These are phyloP conservation scores for Peribatodes rhomboidaria DNA, from an alignment of 2,888 invertebrate genomes.

Conservation along the genomic window DNA sequence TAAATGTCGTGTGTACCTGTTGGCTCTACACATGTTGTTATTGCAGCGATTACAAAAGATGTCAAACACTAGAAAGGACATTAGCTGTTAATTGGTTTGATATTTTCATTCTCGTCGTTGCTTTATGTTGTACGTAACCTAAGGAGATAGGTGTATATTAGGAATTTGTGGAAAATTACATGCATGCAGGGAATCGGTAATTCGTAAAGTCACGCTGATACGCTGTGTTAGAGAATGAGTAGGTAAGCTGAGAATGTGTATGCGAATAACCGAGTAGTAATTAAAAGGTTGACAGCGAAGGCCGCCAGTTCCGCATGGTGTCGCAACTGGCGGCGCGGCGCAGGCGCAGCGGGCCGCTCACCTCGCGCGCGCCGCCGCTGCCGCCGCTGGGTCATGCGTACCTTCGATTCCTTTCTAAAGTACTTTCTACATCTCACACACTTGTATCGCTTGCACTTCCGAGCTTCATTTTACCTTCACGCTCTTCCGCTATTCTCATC, in stretches of 20 bases:
- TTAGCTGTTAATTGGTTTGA: conserved; percentile 15
- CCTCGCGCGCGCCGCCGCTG: conserved; percentile 59
- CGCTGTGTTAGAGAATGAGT: conserved; percentile 27
- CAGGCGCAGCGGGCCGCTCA: conserved; percentile 73
- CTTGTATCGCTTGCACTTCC: conserved; percentile 57
- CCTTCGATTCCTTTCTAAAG: conserved; percentile 85
- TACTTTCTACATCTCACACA: conserved; percentile 81
- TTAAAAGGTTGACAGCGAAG: conserved; percentile 83
- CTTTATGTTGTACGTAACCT: not conserved
- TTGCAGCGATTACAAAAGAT: conserved; percentile 34
- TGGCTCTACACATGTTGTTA: conserved; percentile 25
- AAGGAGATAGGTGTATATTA: not conserved
- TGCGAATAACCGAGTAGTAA: conserved; percentile 71
- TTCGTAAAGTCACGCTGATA: conserved; percentile 26
- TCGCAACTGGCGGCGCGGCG: conserved; percentile 68
- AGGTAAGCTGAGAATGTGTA: conserved; percentile 53
- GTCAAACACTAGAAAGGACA: conserved; percentile 18
- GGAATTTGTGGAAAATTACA: conserved; percentile 14
- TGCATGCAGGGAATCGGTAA: not conserved
- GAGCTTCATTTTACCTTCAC: conserved; percentile 67
- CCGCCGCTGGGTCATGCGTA: conserved; percentile 72
- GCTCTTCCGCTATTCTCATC: conserved; percentile 68
- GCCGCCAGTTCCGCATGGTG: conserved; percentile 79
- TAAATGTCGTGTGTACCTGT: conserved; percentile 34
- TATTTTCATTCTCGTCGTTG: conserved; percentile 17